Conservation (phyloP, 2,888 invertebrate species). For the Abscondita cerata region DNA sequence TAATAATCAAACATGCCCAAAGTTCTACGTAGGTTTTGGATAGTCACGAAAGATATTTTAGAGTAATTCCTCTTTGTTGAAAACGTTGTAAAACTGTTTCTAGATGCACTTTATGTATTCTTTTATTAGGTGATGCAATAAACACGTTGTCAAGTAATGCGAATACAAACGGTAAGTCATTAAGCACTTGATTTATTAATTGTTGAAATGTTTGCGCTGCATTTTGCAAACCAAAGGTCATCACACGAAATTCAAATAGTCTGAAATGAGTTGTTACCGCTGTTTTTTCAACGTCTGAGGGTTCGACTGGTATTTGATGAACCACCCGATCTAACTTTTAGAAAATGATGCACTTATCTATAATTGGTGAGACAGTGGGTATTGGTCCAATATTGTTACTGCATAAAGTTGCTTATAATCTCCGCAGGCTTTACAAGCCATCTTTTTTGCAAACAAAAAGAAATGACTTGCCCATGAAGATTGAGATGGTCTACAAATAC, state of each 20-base stretch:
- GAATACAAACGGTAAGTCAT: not conserved
- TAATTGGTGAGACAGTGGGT: not conserved
- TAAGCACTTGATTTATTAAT: not conserved
- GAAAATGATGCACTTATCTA: not conserved
- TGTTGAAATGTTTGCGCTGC: not conserved
- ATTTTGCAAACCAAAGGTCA: too few species aligned
- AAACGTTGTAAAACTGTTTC: too few species aligned
- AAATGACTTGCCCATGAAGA: not conserved
- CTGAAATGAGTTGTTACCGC: too few species aligned
- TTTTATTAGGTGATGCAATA: not conserved
- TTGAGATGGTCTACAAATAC: not conserved
- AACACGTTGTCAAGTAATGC: not conserved
- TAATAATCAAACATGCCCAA: slow-evolving; percentile 1
- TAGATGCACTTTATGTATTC: not conserved
- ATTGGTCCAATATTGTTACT: not conserved
- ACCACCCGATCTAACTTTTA: not conserved
- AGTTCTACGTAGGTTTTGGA: not conserved
- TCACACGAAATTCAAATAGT: too few species aligned
- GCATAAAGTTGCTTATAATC: not conserved
- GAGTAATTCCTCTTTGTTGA: not conserved
- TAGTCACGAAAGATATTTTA: not conserved
- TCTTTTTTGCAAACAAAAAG: not conserved
- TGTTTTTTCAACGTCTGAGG: not conserved
- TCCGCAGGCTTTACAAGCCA: not conserved
- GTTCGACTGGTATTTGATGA: not conserved